Evolutionary conservation across 2,113 vertebrate species (phyloP).

Genomic region (Redunca redunca): DNA sequence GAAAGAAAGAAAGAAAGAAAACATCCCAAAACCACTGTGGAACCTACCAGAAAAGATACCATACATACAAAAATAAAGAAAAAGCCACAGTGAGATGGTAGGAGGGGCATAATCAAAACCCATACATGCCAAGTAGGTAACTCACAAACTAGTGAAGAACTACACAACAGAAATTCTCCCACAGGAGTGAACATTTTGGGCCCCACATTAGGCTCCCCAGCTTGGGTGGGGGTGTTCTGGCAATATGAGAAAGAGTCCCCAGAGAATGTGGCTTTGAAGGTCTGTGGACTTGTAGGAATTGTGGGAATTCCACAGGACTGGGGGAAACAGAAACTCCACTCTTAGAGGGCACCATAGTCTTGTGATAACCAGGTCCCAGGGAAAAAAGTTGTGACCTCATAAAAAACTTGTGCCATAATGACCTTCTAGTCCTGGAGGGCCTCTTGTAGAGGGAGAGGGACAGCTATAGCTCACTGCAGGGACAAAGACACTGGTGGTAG

Average conservation of each 20-base stretch:
- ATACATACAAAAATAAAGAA: not conserved
- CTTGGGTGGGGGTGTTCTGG: not conserved
- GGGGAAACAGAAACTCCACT: not conserved
- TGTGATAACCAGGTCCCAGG: not conserved
- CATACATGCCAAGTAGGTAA: not conserved
- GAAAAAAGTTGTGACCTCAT: too few species aligned
- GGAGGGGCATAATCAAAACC: not conserved
- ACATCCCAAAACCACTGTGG: accelerated
- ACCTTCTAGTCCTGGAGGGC: not conserved
- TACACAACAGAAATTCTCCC: not conserved
- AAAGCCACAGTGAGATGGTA: not conserved
- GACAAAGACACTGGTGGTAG: not conserved
- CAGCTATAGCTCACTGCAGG: not conserved
- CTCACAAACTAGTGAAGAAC: not conserved
- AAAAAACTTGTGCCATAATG: not conserved
- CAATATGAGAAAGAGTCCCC: not conserved
- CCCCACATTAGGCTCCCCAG: not conserved
- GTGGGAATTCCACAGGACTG: not conserved
- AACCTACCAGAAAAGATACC: not conserved
- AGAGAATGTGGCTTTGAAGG: not conserved
- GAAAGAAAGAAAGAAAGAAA: not conserved
- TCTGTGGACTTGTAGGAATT: not conserved
- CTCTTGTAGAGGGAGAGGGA: not conserved
- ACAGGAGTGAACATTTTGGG: not conserved
- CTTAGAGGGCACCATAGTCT: not conserved